Base-by-base conservation (phyloP, 2,797 vertebrate species). In the Channallabes apus region DNA sequence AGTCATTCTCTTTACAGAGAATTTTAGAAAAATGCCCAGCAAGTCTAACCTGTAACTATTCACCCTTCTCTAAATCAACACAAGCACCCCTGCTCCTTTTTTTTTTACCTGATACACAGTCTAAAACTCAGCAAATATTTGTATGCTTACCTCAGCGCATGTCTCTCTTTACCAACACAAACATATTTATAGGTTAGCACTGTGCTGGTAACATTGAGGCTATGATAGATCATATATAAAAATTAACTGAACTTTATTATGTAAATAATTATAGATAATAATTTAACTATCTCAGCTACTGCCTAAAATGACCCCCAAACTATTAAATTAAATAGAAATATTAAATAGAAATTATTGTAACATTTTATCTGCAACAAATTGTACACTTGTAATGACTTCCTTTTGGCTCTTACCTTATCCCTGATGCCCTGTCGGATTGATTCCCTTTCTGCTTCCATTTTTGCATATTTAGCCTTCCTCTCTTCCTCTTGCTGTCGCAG, bases 401-500 rank as follows among this genome's bases (percentile, higher is more conserved):
- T 54, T 18, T 22, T 24, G 27, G 9, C 18, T 56, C 84, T 78
- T 93, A 99, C 98, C 97, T 99, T 99, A 88, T 99, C 98, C 20
- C 98, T 95, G 92, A 99, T 99, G 75, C 98, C 97, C 96, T 99
- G 98, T 84, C 98, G 95, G 94, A 99, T 84, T 82, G 93, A 94
- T 96, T 99, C 98, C 86, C 98, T 96, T 92, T 99, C 98, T 0
- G 97, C 95, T 89, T 99, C 98, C 97, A 99, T 99, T 92, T 93
- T 98, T 90, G 97, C 96, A 56, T 98, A 99, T 92, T 99, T 99
- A 84, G 97, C 97, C 94, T 99, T 99, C 90, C 98, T 96, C 91
- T 99, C 98, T 85, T 99, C 98, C 90, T 99, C 98, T 87, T 97
- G 95, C 91, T 99, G 98, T 89, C 98, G 94, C 84, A 99, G 95